These are phyloP conservation scores for Temnothorax unifasciatus DNA, from an alignment of 2,888 invertebrate genomes.

Conservation along the genomic window DNA sequence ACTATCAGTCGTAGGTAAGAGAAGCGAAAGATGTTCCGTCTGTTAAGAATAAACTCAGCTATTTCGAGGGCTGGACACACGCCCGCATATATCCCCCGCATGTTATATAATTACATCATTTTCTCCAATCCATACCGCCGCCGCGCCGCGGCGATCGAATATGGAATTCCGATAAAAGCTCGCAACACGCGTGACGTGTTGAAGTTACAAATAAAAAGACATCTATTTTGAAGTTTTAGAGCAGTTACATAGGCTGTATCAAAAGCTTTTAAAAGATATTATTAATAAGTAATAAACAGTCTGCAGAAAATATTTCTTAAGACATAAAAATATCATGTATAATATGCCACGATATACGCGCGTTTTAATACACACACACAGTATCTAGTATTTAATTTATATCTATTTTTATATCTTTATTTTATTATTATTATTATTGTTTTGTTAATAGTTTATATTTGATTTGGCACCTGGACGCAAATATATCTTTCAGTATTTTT, in stretches of 20 bases:
- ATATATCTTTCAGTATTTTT: constrained; percentile 13
- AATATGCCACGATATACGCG: too few relatives aligned
- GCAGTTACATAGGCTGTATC: not conserved
- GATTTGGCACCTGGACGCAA: not conserved
- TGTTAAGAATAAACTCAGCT: constrained; percentile 85
- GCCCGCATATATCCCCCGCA: constrained; percentile 80
- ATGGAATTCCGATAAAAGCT: constrained; percentile 43
- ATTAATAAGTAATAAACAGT: not conserved
- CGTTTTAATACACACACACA: not conserved
- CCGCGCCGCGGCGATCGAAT: constrained; percentile 45
- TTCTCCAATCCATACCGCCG: constrained; percentile 77
- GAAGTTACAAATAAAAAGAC: not conserved
- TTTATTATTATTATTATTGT: not conserved
- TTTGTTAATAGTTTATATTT: not conserved
- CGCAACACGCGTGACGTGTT: not conserved
- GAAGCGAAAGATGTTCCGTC: constrained; percentile 82
- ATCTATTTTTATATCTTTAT: not conserved
- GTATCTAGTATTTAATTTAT: not conserved
- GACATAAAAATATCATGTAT: too few relatives aligned
- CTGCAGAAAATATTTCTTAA: not conserved
- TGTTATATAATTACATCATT: constrained; percentile 84
- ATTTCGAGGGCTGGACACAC: constrained; percentile 85
- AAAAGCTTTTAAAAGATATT: not conserved
- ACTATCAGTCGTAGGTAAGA: constrained; percentile 74
- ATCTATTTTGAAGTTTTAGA: not conserved